A percentile compares a stretch with the other conserved stretches of the same genome.
These are phyloP conservation scores for Habropoda laboriosa DNA, from an alignment of 1,140 invertebrate species.

Conservation along the genomic window DNA sequence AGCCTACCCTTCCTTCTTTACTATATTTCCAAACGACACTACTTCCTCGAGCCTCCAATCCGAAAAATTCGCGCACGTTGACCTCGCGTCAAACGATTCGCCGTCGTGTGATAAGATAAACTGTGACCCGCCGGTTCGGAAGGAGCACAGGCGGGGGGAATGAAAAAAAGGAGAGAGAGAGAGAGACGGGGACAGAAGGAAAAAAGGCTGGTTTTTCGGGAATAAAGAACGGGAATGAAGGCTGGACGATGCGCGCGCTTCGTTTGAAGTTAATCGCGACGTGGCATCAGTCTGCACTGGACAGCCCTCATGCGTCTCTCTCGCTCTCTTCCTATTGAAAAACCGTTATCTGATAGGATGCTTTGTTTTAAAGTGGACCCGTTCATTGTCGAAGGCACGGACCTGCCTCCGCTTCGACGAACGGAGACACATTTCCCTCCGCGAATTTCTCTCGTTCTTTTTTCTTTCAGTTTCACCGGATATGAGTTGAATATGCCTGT, in stretches of 20 bases:
- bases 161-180: conserved; percentile 3
- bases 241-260: conserved; percentile 68
- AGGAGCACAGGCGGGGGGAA: neutral
- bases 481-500: neutral
- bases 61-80: conserved; percentile 46
- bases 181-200: neutral
- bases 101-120: conserved; percentile 64
- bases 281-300: conserved; percentile 79
- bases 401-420: conserved; percentile 36
- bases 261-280: conserved; percentile 79
- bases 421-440: conserved; percentile 34
- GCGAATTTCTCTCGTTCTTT: neutral
- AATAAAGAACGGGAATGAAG: conserved; percentile 63
- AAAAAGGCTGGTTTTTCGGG: conserved; percentile 61
- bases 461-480: neutral
- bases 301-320: conserved; percentile 78
- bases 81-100: conserved; percentile 29
- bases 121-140: conserved; percentile 40
- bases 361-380: conserved; percentile 80
- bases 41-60: neutral
- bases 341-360: conserved; percentile 77
- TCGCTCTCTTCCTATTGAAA: conserved; percentile 72
- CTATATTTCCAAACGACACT: neutral
- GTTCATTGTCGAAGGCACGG: conserved; percentile 72
- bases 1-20: too few species aligned